Conservation (phyloP, 30 jellyfish, hydroid and myxozoan species). For the Clytia hemisphaerica region DNA sequence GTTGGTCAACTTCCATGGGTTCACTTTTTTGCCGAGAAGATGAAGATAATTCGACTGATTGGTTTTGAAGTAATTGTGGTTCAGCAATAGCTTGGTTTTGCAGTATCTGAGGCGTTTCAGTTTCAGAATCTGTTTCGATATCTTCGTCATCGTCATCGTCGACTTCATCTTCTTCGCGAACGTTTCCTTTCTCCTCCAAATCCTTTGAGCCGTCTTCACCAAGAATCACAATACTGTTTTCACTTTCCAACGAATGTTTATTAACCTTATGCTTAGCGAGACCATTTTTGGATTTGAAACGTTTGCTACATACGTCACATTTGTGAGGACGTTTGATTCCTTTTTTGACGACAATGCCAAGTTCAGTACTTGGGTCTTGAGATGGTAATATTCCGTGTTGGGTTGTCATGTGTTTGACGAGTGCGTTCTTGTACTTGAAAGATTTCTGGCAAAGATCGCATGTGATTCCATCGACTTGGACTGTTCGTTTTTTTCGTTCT, state of each 20-base stretch:
- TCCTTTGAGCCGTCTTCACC: too few species aligned
- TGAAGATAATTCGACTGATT: too few species aligned
- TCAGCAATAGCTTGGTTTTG: too few species aligned
- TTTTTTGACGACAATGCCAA: conserved; percentile 24
- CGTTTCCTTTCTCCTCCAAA: too few species aligned
- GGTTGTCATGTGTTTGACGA: conserved; percentile 33
- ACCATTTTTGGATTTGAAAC: conserved; percentile 15
- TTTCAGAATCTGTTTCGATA: too few species aligned
- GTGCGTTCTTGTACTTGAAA: conserved; percentile 25
- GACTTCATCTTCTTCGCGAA: too few species aligned
- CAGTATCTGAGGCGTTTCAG: too few species aligned
- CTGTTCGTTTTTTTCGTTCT: conserved; percentile 33
- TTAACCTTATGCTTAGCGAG: conserved; percentile 23
- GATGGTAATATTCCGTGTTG: conserved; percentile 33
- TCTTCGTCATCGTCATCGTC: too few species aligned
- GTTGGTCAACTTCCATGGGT: too few species aligned
- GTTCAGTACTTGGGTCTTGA: background rate
- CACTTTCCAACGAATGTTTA: conserved; percentile 18
- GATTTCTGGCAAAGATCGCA: conserved; percentile 25
- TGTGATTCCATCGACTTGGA: conserved; percentile 9
- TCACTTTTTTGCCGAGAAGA: too few species aligned
- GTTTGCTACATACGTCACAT: conserved; percentile 13
- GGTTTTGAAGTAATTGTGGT: too few species aligned
- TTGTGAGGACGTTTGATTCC: conserved; percentile 17
- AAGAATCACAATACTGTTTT: too few species aligned